Conservation (phyloP, 2,888 invertebrate genomes). For the Mantis religiosa region DNA sequence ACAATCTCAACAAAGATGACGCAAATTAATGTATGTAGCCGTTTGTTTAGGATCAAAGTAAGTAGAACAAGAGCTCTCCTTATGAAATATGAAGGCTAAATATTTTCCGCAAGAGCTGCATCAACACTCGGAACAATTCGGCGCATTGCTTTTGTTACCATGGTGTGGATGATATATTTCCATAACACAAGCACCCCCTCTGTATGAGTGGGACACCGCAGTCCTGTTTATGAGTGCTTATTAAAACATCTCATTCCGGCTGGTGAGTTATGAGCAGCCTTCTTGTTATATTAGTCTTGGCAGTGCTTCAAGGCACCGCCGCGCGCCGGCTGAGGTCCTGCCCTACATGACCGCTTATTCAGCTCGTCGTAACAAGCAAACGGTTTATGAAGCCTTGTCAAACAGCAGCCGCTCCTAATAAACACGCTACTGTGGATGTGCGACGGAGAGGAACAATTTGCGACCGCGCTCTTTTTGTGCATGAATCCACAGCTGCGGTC, state of each 20-base stretch:
- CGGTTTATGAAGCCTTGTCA: not conserved
- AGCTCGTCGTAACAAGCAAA: not conserved
- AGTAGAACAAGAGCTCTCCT: not conserved
- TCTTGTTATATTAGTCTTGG: slow-evolving; percentile 28
- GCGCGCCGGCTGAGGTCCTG: not conserved
- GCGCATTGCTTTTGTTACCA: not conserved
- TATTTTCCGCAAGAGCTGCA: not conserved
- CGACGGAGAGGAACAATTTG: not conserved
- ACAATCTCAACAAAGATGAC: not conserved
- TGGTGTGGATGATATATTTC: slow-evolving; percentile 26
- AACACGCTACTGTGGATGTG: not conserved
- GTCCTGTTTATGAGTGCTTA: slow-evolving; percentile 29
- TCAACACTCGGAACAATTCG: not conserved
- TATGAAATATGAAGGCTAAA: slow-evolving; percentile 6
- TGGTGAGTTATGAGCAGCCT: slow-evolving; percentile 25
- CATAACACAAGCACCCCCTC: slow-evolving; percentile 21
- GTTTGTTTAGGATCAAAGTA: not conserved
- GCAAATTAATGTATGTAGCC: not conserved
- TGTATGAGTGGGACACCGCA: slow-evolving; percentile 23
- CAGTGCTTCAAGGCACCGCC: slow-evolving; percentile 16
- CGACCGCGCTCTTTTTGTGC: not conserved
- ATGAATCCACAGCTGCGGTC: not conserved
- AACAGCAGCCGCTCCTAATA: not conserved
- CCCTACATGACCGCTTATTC: not conserved
- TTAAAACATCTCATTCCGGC: slow-evolving; percentile 30